phyloP scores from a whole-genome alignment of 2,113 vertebrate species.

The Grus americana region DNA sequence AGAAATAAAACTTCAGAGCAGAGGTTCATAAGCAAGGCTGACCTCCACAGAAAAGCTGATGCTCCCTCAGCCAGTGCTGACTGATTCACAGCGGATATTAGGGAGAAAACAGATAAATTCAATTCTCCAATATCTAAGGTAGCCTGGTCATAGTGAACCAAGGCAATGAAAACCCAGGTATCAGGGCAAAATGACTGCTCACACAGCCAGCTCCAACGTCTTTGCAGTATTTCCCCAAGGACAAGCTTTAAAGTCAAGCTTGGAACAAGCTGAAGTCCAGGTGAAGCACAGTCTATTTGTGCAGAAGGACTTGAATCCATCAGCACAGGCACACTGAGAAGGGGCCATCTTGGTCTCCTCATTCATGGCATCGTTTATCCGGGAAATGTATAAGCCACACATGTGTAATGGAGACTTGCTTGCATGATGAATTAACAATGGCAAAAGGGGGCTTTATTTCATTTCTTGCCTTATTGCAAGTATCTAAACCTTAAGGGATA shows the following conservation, averaged over 20 bases:
- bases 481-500: not conserved
- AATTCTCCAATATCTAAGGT: not conserved
- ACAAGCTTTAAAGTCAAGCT: not conserved
- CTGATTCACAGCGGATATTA: not conserved
- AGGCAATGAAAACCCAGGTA: not conserved
- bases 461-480: not conserved
- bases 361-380: not conserved
- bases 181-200: not conserved
- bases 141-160: not conserved
- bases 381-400: not conserved
- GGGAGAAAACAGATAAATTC: not conserved
- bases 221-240: not conserved
- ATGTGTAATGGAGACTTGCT: not conserved
- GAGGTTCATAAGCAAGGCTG: not conserved
- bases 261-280: not conserved
- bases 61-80: not conserved
- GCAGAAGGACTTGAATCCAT: not conserved
- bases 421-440: not conserved
- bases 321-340: not conserved
- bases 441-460: not conserved
- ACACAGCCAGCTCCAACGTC: not conserved
- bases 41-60: not conserved
- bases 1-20: conserved; percentile 16
- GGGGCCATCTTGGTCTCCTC: not conserved
- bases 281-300: not conserved